A percentile compares a stretch with the other conserved stretches of the same genome.
phyloP scores from a whole-genome alignment of 2,797 vertebrate genomes.

The Morelia viridis region DNA sequence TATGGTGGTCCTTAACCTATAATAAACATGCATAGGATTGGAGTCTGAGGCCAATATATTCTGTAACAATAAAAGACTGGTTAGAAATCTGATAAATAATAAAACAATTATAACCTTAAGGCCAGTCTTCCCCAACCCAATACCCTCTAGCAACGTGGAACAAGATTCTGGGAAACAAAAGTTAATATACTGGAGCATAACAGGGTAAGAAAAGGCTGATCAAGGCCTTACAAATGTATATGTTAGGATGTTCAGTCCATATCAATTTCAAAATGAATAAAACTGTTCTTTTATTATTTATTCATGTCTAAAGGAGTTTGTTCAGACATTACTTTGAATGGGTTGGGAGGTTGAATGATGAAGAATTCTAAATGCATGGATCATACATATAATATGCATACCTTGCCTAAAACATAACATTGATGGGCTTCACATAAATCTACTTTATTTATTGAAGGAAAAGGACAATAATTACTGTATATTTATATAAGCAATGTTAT shows the following conservation, averaged over 20 bases:
- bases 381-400: neutral
- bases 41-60: neutral
- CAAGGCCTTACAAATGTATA: neutral
- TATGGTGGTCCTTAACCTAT: neutral
- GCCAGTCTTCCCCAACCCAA: neutral
- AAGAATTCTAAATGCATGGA: neutral
- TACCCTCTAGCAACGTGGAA: neutral
- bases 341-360: neutral
- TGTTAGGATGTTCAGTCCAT: neutral
- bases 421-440: too few species aligned
- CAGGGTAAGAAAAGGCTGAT: neutral
- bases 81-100: neutral
- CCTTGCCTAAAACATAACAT: neutral
- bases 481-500: neutral
- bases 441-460: neutral
- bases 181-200: neutral
- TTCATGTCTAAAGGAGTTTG: neutral
- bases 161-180: neutral
- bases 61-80: neutral
- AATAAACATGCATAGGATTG: neutral
- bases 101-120: neutral
- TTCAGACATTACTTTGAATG: neutral
- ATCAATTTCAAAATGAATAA: neutral
- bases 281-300: neutral
- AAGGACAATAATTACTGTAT: neutral